Evolutionary conservation across 1,140 invertebrate species (phyloP).

Genomic region (Campoletis sonorensis): DNA sequence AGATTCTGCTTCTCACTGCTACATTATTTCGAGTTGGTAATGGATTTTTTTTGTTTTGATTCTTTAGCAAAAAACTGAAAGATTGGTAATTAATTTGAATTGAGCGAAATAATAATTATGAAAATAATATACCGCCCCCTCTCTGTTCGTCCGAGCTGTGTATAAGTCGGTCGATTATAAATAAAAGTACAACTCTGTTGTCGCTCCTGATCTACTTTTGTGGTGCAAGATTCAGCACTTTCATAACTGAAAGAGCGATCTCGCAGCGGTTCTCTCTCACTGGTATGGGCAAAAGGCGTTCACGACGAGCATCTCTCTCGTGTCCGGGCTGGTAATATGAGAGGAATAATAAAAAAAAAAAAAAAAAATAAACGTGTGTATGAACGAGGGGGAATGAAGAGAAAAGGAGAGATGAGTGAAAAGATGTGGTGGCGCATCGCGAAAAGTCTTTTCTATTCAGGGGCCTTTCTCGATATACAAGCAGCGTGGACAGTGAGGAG

Average conservation of each 20-base stretch:
- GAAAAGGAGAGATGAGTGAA: neutral
- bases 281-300: slow-evolving; percentile 12
- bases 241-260: slow-evolving; percentile 41
- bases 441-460: slow-evolving; percentile 1
- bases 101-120: neutral
- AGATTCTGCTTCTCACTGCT: no score
- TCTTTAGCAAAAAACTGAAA: no score
- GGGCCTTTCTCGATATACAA: neutral
- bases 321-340: slow-evolving; percentile 8
- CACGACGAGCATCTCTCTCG: neutral
- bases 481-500: neutral
- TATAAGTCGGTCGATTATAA: slow-evolving; percentile 41
- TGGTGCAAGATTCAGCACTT: slow-evolving; percentile 32
- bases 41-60: no score
- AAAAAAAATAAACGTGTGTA: no score
- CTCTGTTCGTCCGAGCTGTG: neutral
- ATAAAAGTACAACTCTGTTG: slow-evolving; percentile 42
- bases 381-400: neutral
- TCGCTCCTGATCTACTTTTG: slow-evolving; percentile 39
- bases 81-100: neutral
- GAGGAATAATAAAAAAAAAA: neutral
- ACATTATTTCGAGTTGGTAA: no score
- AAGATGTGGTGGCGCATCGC: neutral
- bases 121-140: neutral
- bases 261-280: slow-evolving; percentile 12